Conservation (phyloP, 64 coral and sea anemone species). For the Dendronephthya gigantea region DNA sequence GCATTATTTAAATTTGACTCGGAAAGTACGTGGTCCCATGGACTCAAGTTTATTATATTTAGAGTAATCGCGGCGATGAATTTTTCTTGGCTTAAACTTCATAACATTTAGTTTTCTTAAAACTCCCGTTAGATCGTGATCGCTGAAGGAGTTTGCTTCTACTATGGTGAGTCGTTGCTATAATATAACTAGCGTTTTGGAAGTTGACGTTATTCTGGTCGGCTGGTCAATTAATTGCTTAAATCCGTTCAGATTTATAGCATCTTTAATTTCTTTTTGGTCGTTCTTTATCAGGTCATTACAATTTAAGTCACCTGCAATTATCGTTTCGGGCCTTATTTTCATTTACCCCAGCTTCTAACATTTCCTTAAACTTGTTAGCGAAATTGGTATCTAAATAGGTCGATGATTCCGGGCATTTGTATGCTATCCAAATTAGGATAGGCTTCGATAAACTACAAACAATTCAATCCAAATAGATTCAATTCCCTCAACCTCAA, state of each 20-base stretch:
- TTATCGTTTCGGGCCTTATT: not conserved
- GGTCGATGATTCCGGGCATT: not conserved
- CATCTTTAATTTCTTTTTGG: slow-evolving; percentile 16
- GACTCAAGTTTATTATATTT: slow-evolving; percentile 18
- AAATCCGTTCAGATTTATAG: slow-evolving; percentile 12
- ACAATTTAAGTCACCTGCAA: slow-evolving; percentile 19
- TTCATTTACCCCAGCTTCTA: slow-evolving; percentile 17
- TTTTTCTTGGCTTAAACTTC: slow-evolving; percentile 20
- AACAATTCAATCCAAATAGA: slow-evolving; percentile 17
- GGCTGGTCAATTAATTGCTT: slow-evolving; percentile 6
- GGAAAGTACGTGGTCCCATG: not conserved
- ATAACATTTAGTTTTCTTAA: slow-evolving; percentile 14
- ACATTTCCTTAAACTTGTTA: not conserved
- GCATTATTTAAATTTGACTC: slow-evolving; percentile 14
- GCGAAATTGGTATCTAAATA: slow-evolving; percentile 4
- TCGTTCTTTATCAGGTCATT: slow-evolving; percentile 10
- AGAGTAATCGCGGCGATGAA: not conserved
- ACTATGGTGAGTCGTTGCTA: slow-evolving; percentile 10
- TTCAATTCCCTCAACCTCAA: slow-evolving; percentile 14
- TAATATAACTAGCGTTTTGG: not conserved
- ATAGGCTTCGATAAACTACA: slow-evolving; percentile 14
- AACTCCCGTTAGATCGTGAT: slow-evolving; percentile 2
- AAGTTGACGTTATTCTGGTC: slow-evolving; percentile 14
- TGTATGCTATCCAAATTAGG: slow-evolving; percentile 10
- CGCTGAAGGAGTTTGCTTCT: slow-evolving; percentile 3